Conservation (phyloP, 2,888 invertebrate genomes). For the Apodemia duryi region DNA sequence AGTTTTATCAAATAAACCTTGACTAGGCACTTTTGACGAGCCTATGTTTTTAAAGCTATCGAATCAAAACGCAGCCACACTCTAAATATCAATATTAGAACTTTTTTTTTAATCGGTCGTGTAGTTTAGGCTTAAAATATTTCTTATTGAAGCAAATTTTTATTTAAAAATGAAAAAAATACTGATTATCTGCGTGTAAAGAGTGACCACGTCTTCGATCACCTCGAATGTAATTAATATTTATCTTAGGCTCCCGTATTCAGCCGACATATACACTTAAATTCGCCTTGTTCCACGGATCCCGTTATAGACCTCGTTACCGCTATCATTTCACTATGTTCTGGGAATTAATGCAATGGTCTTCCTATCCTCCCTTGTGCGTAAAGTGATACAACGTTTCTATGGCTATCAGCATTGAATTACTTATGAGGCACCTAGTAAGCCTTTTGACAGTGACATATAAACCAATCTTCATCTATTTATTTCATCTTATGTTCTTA, state of each 20-base stretch:
- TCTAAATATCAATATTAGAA: too few relatives aligned
- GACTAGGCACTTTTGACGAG: too few relatives aligned
- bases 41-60: too few relatives aligned
- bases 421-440: conserved; percentile 21
- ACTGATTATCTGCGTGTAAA: conserved; percentile 32
- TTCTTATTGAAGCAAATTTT: not conserved
- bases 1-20: too few relatives aligned
- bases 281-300: conserved; percentile 46
- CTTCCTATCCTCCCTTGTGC: conserved; percentile 24
- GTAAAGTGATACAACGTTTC: conserved; percentile 20
- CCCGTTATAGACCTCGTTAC: conserved; percentile 66
- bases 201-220: conserved; percentile 52
- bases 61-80: too few relatives aligned
- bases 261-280: conserved; percentile 39
- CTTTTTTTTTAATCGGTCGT: not conserved
- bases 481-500: conserved; percentile 10
- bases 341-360: conserved; percentile 45
- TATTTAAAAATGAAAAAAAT: not conserved
- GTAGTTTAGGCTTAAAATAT: not conserved
- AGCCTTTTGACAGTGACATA: conserved; percentile 9
- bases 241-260: conserved; percentile 64
- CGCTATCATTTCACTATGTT: conserved; percentile 47
- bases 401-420: conserved; percentile 20
- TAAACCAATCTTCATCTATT: conserved; percentile 10
- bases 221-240: conserved; percentile 60